Percentiles rank a stretch among this genome's conserved stretches.
phyloP scores from a whole-genome alignment of 2,797 vertebrate genomes.

The Etheostoma perlongum region DNA sequence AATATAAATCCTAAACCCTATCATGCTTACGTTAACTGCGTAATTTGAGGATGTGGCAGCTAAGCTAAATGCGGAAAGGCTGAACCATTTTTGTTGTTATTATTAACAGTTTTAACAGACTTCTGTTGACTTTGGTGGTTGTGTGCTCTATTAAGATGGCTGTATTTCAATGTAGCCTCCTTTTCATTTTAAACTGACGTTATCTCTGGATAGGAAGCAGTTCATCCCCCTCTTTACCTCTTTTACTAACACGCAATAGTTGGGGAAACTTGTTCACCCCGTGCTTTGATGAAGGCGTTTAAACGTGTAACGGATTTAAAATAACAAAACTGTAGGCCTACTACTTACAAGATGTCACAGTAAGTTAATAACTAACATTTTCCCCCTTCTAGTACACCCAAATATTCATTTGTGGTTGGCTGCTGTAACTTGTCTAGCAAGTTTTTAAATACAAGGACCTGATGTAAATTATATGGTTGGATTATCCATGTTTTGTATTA shows the following conservation, averaged over 20 bases:
- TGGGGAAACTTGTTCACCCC: no score
- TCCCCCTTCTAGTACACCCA: no score
- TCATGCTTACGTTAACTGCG: constrained; percentile 6
- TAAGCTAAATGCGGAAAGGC: constrained; percentile 44
- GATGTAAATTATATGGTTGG: background rate
- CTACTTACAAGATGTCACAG: no score
- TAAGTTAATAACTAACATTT: no score
- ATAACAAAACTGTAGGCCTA: no score
- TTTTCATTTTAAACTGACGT: background rate
- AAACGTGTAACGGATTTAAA: background rate
- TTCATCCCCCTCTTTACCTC: background rate
- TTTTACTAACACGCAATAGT: background rate
- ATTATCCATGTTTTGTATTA: background rate
- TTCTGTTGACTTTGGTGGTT: background rate
- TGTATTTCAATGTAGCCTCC: background rate
- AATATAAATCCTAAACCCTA: background rate
- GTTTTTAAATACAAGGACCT: constrained; percentile 3
- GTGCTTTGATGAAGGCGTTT: background rate
- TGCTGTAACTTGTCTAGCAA: no score
- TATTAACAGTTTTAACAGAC: background rate
- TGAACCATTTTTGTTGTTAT: background rate
- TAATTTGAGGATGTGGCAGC: constrained; percentile 51
- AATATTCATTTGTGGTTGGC: no score
- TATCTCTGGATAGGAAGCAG: background rate
- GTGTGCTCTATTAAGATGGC: background rate